Conservation (phyloP, 2,888 invertebrate species). For the Capitulum mitella region DNA sequence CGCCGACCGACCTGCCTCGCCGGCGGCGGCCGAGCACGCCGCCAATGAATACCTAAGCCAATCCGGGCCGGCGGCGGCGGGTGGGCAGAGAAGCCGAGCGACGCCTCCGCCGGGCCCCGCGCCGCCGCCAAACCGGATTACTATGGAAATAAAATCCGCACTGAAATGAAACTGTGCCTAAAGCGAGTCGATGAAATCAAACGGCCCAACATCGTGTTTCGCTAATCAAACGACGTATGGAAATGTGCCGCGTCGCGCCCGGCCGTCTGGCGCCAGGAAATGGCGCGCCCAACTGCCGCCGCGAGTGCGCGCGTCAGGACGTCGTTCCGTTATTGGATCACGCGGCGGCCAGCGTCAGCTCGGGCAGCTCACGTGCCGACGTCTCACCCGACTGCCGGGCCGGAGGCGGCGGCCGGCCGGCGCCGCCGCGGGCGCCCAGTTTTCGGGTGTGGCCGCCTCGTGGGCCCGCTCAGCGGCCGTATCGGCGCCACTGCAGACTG, state of each 20-base stretch:
- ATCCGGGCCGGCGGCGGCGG: not conserved
- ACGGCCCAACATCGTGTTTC: not conserved
- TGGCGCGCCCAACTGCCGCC: slow-evolving; percentile 9
- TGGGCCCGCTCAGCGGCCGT: too few species aligned
- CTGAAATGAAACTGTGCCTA: slow-evolving; percentile 1
- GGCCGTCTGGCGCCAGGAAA: not conserved
- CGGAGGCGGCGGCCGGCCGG: too few species aligned
- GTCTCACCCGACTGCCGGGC: too few species aligned
- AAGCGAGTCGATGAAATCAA: slow-evolving; percentile 4
- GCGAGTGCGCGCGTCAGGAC: not conserved
- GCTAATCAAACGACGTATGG: slow-evolving; percentile 19
- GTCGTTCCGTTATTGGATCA: slow-evolving; percentile 1
- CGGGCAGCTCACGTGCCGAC: too few species aligned
- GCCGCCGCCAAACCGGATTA: not conserved
- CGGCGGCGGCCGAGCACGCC: not conserved
- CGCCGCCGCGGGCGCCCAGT: too few species aligned
- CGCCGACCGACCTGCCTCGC: not conserved
- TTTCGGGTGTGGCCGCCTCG: too few species aligned
- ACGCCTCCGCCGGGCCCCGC: not conserved
- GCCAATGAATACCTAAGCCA: slow-evolving; percentile 18
- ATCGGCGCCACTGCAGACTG: too few species aligned
- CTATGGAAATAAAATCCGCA: slow-evolving; percentile 10
- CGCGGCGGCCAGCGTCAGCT: too few species aligned
- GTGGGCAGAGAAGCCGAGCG: too few species aligned
- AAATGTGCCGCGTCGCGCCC: not conserved